These are phyloP conservation scores for Chelonus insularis DNA, from an alignment of 1,140 invertebrate genomes.

Conservation along the genomic window DNA sequence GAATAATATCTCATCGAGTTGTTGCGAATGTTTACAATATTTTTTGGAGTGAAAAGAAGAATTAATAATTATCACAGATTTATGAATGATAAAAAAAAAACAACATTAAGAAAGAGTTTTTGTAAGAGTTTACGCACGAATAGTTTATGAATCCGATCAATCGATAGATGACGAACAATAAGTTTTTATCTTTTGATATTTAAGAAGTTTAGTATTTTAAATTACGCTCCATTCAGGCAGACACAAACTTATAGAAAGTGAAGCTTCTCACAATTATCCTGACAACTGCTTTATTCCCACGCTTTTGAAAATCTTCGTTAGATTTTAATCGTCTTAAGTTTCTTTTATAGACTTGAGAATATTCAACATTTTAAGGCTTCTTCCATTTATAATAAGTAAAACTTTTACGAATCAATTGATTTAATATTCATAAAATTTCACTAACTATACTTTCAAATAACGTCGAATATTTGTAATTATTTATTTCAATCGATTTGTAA, in stretches of 20 bases:
- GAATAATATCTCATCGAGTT: too few relatives aligned
- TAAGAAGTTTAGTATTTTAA: background rate
- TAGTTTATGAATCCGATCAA: background rate
- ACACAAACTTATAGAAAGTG: slow-evolving; percentile 15
- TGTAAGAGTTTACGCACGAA: background rate
- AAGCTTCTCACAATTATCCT: slow-evolving; percentile 21
- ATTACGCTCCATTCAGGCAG: background rate
- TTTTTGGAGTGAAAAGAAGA: too few relatives aligned
- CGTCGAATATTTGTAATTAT: too few relatives aligned
- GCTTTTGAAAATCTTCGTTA: slow-evolving; percentile 14
- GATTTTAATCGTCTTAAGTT: slow-evolving; percentile 19
- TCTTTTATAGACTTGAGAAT: slow-evolving; percentile 6
- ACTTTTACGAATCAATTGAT: slow-evolving; percentile 4
- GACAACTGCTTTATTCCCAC: slow-evolving; percentile 20
- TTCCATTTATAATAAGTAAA: background rate
- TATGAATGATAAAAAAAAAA: too few relatives aligned
- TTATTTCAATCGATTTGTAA: too few relatives aligned
- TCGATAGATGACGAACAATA: background rate
- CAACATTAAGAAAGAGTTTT: too few relatives aligned
- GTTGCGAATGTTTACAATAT: too few relatives aligned
- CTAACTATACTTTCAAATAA: background rate
- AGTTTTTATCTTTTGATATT: background rate
- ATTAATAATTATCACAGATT: too few relatives aligned
- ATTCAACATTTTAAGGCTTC: background rate
- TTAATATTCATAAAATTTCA: background rate